A percentile compares a stretch with the other conserved stretches of the same genome.
Conservation (phyloP, 2,797 vertebrate genomes). For the Cephalopachus bancanus region DNA sequence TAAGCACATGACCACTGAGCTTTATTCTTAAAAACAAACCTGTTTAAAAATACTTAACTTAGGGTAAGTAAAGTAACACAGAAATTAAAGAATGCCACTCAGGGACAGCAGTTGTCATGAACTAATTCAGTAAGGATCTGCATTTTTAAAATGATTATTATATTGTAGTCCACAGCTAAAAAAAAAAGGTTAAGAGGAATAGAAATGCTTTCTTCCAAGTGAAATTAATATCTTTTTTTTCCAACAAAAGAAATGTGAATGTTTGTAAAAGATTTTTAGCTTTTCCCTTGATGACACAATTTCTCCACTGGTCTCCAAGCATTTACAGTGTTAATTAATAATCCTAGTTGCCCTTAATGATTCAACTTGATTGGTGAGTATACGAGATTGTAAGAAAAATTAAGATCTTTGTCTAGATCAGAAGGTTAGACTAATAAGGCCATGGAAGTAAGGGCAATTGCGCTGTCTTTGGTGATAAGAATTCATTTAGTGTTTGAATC, state of each 20-base stretch:
- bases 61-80: constrained; percentile 81
- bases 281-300: constrained; percentile 36
- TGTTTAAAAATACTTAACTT: constrained; percentile 87
- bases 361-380: constrained; percentile 36
- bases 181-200: constrained; percentile 52
- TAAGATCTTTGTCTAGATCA: constrained; percentile 19
- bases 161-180: constrained; percentile 48
- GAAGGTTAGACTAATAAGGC: neutral
- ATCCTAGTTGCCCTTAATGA: neutral
- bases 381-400: constrained; percentile 1
- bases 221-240: constrained; percentile 70
- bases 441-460: neutral
- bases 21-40: constrained; percentile 85
- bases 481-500: constrained; percentile 51
- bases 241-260: neutral
- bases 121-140: constrained; percentile 56
- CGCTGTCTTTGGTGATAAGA: neutral
- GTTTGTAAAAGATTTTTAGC: constrained; percentile 31
- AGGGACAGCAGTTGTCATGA: constrained; percentile 69
- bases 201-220: constrained; percentile 49
- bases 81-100: constrained; percentile 81
- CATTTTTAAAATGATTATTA: constrained; percentile 69
- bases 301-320: neutral
- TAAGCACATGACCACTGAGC: constrained; percentile 82
- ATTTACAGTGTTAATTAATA: constrained; percentile 36